Base-by-base conservation (phyloP, 2,113 vertebrate genomes). In the Orthonyx spaldingii region DNA sequence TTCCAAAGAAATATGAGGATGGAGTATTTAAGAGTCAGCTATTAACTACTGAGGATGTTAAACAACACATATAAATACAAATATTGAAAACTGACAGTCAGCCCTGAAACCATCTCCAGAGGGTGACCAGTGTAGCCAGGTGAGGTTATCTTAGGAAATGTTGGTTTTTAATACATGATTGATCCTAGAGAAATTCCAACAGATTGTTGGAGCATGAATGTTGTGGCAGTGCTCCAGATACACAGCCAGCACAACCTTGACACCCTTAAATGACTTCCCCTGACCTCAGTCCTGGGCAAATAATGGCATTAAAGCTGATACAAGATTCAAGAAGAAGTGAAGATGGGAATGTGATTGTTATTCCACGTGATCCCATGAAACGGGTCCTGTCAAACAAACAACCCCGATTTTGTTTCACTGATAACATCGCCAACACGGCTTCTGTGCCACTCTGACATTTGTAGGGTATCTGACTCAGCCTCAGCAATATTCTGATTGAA, bases 401-500 rank as follows among this genome's bases (percentile, higher is more conserved):
- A 23, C 33, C 17, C 33, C 37, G 13, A 22, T 41, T 87, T 68
- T 77, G 33, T 78, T 63, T 59, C 9, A 0, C 22, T 64, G 39
- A 16, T 44, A 59, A 52, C 35, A 7, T 71, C 52, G 12, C 33
- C 35, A 87, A 16, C 17, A 0, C 6, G 27, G n/a, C 15, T 89
- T n/a, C 35, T 35, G 33, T 21, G 56, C 52, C 39, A 24, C 74
- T 60, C 76, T 89, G 79, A 63, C 61, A 80, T 86, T 17, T 18
- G 35, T 2, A 27, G 3, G 10, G 27, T 46, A 35, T 61, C 93
- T 92, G 50, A 75, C 52, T 94, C 72, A 94, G 53, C 41, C 68
- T 13, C 53, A 76, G 74, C 89, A 87, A 82, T 89, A 87, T 87
- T 92, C 61, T 75, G 72, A 89, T 92, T 95, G 64, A 94, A 95